These are phyloP conservation scores for Ormia ochracea DNA, from an alignment of 2,888 invertebrate genomes.

Conservation along the genomic window DNA sequence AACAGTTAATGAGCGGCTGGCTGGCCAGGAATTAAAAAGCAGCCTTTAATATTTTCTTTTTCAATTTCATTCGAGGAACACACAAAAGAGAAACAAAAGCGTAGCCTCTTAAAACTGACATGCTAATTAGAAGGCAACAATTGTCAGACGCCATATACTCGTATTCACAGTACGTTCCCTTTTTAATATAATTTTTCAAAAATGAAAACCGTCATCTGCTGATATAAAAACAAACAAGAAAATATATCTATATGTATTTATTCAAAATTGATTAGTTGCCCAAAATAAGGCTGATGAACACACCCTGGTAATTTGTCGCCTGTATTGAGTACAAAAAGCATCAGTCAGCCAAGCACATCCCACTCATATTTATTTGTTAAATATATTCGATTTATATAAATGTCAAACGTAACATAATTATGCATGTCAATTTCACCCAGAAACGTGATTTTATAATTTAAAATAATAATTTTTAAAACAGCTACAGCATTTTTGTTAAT, in stretches of 20 bases:
- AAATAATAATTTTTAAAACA: slow-evolving; percentile 12
- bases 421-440: slow-evolving; percentile 18
- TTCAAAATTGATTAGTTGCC: slow-evolving; percentile 5
- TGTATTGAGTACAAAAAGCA: slow-evolving; percentile 25
- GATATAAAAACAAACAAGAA: slow-evolving; percentile 13
- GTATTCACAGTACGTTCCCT: background rate
- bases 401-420: slow-evolving; percentile 7
- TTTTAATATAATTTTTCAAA: background rate
- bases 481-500: slow-evolving; percentile 1
- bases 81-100: background rate
- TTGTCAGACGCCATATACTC: slow-evolving; percentile 29
- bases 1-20: slow-evolving; percentile 34
- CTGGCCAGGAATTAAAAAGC: background rate
- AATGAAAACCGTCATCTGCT: slow-evolving; percentile 42
- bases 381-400: background rate
- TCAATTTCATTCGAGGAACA: background rate
- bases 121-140: slow-evolving; percentile 59
- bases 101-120: slow-evolving; percentile 38
- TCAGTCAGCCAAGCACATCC: slow-evolving; percentile 20
- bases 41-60: background rate
- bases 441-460: slow-evolving; percentile 52
- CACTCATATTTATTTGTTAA: slow-evolving; percentile 16
- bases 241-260: too few species aligned
- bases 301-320: slow-evolving; percentile 61
- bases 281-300: slow-evolving; percentile 25